Conservation (phyloP, 2,888 invertebrate genomes). For the Bedellia somnulentella region DNA sequence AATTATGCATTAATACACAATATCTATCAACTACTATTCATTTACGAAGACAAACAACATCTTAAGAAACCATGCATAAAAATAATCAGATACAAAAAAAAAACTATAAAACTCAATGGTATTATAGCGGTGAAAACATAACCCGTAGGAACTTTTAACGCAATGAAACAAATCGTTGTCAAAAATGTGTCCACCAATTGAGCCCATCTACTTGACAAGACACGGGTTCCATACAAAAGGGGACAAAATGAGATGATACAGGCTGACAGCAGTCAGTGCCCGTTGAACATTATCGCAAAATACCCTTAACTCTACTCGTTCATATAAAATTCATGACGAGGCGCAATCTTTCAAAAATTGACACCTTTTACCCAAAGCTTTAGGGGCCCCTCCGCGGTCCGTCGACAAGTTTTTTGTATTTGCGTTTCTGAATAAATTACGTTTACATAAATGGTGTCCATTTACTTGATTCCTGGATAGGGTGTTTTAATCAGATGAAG, state of each 20-base stretch:
- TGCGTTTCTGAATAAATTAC: constrained; percentile 51
- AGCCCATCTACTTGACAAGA: constrained; percentile 31
- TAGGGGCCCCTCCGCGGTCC: constrained; percentile 23
- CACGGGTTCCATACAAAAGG: constrained; percentile 58
- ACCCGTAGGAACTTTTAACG: neutral
- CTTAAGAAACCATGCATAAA: too few relatives aligned
- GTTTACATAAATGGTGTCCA: constrained; percentile 7
- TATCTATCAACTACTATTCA: too few relatives aligned
- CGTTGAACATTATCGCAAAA: constrained; percentile 55
- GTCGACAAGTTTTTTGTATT: constrained; percentile 50
- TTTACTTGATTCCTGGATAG: constrained; percentile 8
- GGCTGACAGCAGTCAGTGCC: constrained; percentile 53
- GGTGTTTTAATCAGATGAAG: constrained; percentile 11
- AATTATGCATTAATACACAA: too few relatives aligned
- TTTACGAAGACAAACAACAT: too few relatives aligned
- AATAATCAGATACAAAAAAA: too few relatives aligned
- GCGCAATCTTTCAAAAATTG: constrained; percentile 61
- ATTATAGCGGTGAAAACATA: too few relatives aligned
- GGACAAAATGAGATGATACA: constrained; percentile 56
- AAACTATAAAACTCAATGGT: too few relatives aligned
- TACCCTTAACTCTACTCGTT: constrained; percentile 57
- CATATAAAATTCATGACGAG: constrained; percentile 60
- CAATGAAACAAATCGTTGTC: constrained; percentile 17
- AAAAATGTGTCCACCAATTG: too few relatives aligned
- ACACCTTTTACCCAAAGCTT: constrained; percentile 47